Evolutionary conservation across 1,140 invertebrate species (phyloP).

Genomic region (Ephestia elutella): DNA sequence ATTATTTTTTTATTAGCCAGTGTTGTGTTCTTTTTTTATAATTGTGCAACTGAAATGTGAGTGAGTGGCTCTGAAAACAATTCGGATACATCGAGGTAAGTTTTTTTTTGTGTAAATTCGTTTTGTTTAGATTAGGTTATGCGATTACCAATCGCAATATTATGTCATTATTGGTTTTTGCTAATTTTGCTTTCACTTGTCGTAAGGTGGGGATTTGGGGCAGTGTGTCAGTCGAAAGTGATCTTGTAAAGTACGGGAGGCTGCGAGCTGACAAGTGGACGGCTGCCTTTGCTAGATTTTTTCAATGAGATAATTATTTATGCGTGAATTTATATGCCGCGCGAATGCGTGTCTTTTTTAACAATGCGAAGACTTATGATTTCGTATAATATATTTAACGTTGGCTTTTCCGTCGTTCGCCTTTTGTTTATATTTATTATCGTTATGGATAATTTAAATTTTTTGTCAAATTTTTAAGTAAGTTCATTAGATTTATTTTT

Average conservation of each 20-base stretch:
- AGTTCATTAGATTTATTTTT: no score
- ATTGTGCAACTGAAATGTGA: conserved; percentile 7
- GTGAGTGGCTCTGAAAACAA: background rate
- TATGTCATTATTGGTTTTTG: conserved; percentile 24
- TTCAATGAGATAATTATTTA: background rate
- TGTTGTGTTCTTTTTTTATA: conserved; percentile 7
- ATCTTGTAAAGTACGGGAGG: conserved; percentile 34
- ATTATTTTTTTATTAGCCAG: background rate
- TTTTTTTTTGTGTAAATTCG: background rate
- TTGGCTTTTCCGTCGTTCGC: no score
- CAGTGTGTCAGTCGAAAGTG: conserved; percentile 39
- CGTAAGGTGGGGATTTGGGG: conserved; percentile 17
- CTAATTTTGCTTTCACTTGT: conserved; percentile 25
- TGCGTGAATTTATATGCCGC: background rate
- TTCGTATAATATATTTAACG: no score
- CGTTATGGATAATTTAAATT: no score
- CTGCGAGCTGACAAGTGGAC: conserved; percentile 18
- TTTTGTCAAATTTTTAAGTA: no score
- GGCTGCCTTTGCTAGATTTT: background rate
- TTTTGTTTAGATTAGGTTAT: conserved; percentile 12
- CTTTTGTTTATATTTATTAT: no score
- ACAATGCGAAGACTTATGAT: no score
- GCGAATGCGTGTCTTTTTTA: no score
- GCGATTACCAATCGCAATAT: conserved; percentile 10
- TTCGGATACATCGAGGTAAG: conserved; percentile 4